Evolutionary conservation across 2,113 vertebrate genomes (phyloP).

Genomic region (Willisornis vidua): DNA sequence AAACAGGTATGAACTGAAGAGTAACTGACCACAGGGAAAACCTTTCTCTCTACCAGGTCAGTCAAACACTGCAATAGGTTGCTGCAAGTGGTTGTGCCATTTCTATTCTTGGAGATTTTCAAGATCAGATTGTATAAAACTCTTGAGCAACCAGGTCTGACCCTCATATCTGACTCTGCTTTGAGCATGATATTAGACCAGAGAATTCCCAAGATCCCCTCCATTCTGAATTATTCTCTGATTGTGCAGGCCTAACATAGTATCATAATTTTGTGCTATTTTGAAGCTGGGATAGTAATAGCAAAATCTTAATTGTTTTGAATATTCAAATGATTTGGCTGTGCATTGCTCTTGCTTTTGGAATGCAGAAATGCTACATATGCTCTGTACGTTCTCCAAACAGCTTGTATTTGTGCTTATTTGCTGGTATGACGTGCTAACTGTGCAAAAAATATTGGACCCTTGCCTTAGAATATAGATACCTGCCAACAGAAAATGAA

Average conservation of each 20-base stretch:
- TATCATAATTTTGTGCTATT: not conserved
- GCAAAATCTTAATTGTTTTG: conserved; percentile 28
- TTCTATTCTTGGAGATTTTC: not conserved
- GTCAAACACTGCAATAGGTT: not conserved
- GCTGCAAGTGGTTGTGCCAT: not conserved
- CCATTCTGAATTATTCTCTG: not conserved
- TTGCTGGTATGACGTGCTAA: conserved; percentile 62
- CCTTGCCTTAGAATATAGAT: conserved; percentile 42
- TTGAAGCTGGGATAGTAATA: not conserved
- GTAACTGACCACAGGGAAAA: not conserved
- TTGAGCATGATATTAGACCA: not conserved
- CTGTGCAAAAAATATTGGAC: conserved; percentile 63
- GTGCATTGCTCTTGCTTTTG: not conserved
- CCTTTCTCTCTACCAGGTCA: not conserved
- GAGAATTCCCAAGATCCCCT: not conserved
- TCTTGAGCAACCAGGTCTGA: not conserved
- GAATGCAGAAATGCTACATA: conserved; percentile 37
- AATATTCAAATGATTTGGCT: conserved; percentile 38
- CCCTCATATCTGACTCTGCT: not conserved
- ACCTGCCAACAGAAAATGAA: conserved; percentile 66
- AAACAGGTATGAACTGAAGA: not conserved
- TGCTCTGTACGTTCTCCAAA: conserved; percentile 27
- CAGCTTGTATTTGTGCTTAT: conserved; percentile 68
- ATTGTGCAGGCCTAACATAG: not conserved
- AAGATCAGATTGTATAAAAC: not conserved